Conservation (phyloP, 2,797 vertebrate species). For the Sebastes hubbsi region DNA sequence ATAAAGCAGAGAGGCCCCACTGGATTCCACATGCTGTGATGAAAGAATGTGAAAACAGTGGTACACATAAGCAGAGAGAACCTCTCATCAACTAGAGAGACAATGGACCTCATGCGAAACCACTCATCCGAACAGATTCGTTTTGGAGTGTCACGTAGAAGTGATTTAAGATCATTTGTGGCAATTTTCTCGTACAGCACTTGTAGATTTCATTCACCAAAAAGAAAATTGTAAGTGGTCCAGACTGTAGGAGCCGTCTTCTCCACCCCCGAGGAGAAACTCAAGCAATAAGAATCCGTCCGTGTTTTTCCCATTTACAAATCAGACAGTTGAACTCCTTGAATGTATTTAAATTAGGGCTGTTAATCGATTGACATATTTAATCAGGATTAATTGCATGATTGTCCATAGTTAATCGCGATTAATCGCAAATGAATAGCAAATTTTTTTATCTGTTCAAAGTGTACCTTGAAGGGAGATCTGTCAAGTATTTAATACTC, state of each 20-base stretch:
- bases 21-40: constrained; percentile 73
- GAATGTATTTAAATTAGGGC: background rate
- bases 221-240: background rate
- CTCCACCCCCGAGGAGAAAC: background rate
- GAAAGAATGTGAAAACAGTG: constrained; percentile 75
- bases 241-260: background rate
- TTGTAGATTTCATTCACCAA: background rate
- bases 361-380: background rate
- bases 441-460: too few species aligned
- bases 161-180: background rate
- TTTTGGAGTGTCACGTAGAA: constrained; percentile 10
- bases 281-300: background rate
- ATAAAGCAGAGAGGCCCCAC: constrained; percentile 72
- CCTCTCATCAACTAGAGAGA: constrained; percentile 45
- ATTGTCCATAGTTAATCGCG: background rate
- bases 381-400: background rate
- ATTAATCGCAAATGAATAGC: too few species aligned
- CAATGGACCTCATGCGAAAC: constrained; percentile 8
- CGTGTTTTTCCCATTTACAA: background rate
- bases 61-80: constrained; percentile 44
- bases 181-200: background rate
- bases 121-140: constrained; percentile 1
- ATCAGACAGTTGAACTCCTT: background rate
- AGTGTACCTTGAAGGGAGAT: too few species aligned
- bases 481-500: too few species aligned